phyloP scores from a whole-genome alignment of 2,797 vertebrate species.

The Pitangus sulphuratus region DNA sequence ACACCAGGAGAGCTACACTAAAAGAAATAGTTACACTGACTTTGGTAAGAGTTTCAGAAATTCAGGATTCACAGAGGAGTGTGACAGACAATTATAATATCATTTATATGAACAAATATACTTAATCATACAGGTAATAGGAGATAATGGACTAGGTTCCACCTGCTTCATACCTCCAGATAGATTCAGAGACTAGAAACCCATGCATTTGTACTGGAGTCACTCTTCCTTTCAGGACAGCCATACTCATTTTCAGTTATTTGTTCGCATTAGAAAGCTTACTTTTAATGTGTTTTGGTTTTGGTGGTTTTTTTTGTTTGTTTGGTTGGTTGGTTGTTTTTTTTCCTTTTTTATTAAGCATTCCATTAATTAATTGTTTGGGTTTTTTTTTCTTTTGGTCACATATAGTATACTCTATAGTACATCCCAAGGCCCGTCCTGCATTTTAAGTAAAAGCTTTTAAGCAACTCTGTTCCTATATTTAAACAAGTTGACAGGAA shows the following conservation, averaged over 20 bases:
- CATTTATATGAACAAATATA: not conserved
- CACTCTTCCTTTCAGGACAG: not conserved
- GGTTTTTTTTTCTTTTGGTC: not conserved
- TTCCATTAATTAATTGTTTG: not conserved
- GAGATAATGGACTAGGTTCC: not conserved
- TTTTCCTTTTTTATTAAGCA: not conserved
- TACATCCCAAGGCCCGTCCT: fast-evolving
- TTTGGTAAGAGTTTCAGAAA: not conserved
- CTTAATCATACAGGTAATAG: not conserved
- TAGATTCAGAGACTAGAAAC: not conserved
- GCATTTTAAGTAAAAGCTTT: not conserved
- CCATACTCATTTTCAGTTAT: not conserved
- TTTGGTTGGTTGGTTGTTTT: too few species aligned
- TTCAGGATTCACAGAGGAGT: not conserved
- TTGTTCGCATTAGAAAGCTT: not conserved
- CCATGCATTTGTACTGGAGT: not conserved
- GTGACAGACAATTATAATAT: not conserved
- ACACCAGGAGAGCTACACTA: not conserved
- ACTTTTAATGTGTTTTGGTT: not conserved
- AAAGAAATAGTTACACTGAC: not conserved
- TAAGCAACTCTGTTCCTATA: not conserved
- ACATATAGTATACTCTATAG: not conserved
- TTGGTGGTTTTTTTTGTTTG: too few species aligned
- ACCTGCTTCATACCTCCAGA: not conserved
- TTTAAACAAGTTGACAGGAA: not conserved